phyloP scores from a whole-genome alignment of 2,113 vertebrate genomes.

The Uria lomvia region DNA sequence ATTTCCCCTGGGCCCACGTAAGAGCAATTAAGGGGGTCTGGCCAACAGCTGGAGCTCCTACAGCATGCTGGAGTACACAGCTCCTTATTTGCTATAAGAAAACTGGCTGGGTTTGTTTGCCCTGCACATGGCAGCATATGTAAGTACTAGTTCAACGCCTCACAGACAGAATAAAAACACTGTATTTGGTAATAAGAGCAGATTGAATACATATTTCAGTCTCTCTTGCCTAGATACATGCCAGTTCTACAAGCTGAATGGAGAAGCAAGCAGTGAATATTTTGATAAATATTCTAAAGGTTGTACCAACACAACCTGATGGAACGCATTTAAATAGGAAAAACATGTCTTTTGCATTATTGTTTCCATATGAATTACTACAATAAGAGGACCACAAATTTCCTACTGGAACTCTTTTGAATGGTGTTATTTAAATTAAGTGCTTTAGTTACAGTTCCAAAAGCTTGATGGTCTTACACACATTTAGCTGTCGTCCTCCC shows the following conservation, averaged over 20 bases:
- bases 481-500: not conserved
- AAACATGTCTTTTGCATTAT: not conserved
- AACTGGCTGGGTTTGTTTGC: not conserved
- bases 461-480: not conserved
- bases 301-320: not conserved
- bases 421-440: not conserved
- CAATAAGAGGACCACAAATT: not conserved
- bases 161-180: not conserved
- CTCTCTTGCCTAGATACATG: not conserved
- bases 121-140: not conserved
- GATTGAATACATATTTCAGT: not conserved
- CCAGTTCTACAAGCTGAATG: not conserved
- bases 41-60: not conserved
- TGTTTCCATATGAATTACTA: not conserved
- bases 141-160: not conserved
- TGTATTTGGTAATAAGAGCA: not conserved
- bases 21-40: not conserved
- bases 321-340: not conserved
- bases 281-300: not conserved
- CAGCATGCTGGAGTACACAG: not conserved
- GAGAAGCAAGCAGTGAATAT: not conserved
- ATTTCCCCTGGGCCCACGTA: accelerated
- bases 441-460: not conserved
- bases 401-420: not conserved
- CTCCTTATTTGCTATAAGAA: not conserved